These are phyloP conservation scores for Melanchra persicariae DNA, from an alignment of 2,888 invertebrate species.

Conservation along the genomic window DNA sequence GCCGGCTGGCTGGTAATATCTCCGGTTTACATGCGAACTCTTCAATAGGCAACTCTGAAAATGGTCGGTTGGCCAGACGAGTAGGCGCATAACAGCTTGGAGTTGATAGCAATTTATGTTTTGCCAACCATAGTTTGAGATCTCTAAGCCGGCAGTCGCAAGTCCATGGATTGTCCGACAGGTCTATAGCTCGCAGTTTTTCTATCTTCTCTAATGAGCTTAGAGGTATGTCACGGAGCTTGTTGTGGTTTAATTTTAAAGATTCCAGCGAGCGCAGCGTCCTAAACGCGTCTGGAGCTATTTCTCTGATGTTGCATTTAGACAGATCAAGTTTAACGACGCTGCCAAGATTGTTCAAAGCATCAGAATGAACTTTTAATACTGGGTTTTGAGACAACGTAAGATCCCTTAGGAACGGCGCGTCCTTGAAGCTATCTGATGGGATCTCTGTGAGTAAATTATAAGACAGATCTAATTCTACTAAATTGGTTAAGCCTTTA, in stretches of 20 bases:
- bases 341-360: constrained; percentile 94
- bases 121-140: constrained; percentile 95
- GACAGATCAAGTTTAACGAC: constrained; percentile 96
- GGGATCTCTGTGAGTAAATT: constrained; percentile 96
- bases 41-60: constrained; percentile 94
- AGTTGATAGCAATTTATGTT: constrained; percentile 94
- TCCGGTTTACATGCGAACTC: constrained; percentile 97
- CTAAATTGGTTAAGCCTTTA: constrained; percentile 96
- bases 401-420: constrained; percentile 95
- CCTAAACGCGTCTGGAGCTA: constrained; percentile 93
- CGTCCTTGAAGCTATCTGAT: constrained; percentile 94
- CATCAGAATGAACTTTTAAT: constrained; percentile 94
- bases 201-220: constrained; percentile 94
- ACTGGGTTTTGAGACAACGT: constrained; percentile 96
- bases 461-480: constrained; percentile 96
- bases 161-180: constrained; percentile 97
- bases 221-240: constrained; percentile 93
- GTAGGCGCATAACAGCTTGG: constrained; percentile 94
- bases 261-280: constrained; percentile 94
- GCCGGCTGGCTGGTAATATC: constrained; percentile 93
- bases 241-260: constrained; percentile 95
- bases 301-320: constrained; percentile 94
- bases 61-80: constrained; percentile 93
- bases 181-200: constrained; percentile 94
- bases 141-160: constrained; percentile 96